phyloP scores from a whole-genome alignment of 2,888 invertebrate species.

The Bursaphelenchus okinawaensis region DNA sequence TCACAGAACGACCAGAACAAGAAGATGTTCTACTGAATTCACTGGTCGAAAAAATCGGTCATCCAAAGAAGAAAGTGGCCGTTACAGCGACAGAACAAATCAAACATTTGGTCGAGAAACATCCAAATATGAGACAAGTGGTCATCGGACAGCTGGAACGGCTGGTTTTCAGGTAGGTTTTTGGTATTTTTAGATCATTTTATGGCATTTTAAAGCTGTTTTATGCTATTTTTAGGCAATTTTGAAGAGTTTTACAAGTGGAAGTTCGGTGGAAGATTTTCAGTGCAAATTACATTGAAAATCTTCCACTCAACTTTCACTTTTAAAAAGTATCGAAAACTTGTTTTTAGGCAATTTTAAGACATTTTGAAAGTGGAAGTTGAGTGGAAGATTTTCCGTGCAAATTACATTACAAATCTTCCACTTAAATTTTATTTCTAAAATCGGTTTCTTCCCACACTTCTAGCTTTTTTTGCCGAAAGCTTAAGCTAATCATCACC shows the following conservation, averaged over 20 bases:
- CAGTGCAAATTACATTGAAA: no score
- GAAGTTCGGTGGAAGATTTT: no score
- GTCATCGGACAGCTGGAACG: conserved; percentile 83
- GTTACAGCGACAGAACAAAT: conserved; percentile 81
- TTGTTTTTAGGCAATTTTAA: not conserved
- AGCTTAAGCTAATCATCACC: no score
- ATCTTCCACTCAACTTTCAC: no score
- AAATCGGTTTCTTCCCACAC: not conserved
- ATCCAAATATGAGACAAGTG: conserved; percentile 84
- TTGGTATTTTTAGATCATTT: not conserved
- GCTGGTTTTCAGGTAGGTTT: conserved; percentile 67
- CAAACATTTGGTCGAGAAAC: conserved; percentile 73
- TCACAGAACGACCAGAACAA: conserved; percentile 75
- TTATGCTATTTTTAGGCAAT: not conserved
- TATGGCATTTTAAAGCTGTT: not conserved
- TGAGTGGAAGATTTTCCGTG: no score
- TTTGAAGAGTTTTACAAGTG: not conserved
- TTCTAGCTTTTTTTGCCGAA: no score
- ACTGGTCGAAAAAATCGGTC: conserved; percentile 89
- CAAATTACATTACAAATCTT: no score
- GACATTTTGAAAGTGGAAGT: no score
- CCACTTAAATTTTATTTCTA: conserved; percentile 15
- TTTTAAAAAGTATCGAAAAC: not conserved
- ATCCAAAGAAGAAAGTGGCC: conserved; percentile 80
- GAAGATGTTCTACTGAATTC: conserved; percentile 76